These are phyloP conservation scores for Eilema sororculum DNA, from an alignment of 2,888 invertebrate genomes.

Conservation along the genomic window DNA sequence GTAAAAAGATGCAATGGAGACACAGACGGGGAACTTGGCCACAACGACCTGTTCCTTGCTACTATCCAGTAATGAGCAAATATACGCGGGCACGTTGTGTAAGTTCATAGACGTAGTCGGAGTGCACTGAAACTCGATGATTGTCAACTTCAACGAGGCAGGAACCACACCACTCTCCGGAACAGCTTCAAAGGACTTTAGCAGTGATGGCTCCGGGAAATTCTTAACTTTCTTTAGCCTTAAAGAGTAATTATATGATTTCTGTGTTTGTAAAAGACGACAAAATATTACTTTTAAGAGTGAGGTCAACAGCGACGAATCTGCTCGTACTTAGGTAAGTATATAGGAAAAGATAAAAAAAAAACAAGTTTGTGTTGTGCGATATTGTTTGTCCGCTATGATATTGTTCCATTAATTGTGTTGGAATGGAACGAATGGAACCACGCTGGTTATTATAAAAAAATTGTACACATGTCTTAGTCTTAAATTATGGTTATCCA, in stretches of 20 bases:
- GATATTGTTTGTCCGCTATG: no score
- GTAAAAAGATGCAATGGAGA: slow-evolving; percentile 81
- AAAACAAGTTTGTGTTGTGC: no score
- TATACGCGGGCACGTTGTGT: slow-evolving; percentile 75
- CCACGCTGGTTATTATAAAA: no score
- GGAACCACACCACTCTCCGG: slow-evolving; percentile 75
- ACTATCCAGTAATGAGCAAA: slow-evolving; percentile 78
- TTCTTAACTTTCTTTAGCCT: slow-evolving; percentile 81
- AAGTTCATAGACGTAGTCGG: slow-evolving; percentile 79
- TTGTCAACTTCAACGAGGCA: slow-evolving; percentile 61
- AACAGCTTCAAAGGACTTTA: slow-evolving; percentile 70
- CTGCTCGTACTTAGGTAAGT: no score
- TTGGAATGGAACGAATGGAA: no score
- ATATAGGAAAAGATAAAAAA: no score
- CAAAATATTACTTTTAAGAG: neutral
- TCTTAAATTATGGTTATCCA: no score
- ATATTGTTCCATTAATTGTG: no score
- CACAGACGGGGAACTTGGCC: slow-evolving; percentile 79
- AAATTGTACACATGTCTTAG: no score
- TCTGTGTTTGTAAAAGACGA: neutral
- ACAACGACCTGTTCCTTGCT: slow-evolving; percentile 80
- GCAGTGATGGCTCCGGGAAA: slow-evolving; percentile 76
- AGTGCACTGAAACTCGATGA: slow-evolving; percentile 76
- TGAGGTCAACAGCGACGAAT: neutral
- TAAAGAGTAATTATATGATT: neutral